Percentiles rank a stretch among this genome's conserved stretches.
These are phyloP conservation scores for Eupsittula cactorum DNA, from an alignment of 2,113 vertebrate genomes.

Conservation along the genomic window DNA sequence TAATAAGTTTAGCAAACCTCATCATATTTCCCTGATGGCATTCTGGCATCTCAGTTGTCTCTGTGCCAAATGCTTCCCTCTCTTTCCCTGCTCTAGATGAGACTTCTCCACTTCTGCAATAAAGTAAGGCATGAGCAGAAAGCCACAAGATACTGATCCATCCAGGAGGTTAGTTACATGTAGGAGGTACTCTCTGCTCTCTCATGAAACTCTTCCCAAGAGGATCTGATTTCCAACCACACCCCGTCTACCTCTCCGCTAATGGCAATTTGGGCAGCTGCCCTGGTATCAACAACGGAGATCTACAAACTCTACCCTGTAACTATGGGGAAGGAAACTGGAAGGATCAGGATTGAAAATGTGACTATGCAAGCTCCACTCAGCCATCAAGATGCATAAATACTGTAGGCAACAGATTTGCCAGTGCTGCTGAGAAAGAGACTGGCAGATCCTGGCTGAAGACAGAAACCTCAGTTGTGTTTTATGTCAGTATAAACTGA, in stretches of 20 bases:
- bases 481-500: background rate
- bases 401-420: background rate
- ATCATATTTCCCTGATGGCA: slow-evolving; percentile 20
- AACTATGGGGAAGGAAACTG: slow-evolving; percentile 69
- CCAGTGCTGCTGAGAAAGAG: background rate
- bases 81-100: slow-evolving; percentile 11
- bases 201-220: slow-evolving; percentile 72
- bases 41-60: slow-evolving; percentile 11
- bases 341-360: slow-evolving; percentile 62
- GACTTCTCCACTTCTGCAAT: slow-evolving; percentile 43
- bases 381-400: background rate
- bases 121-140: slow-evolving; percentile 68
- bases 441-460: background rate
- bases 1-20: background rate
- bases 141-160: slow-evolving; percentile 68
- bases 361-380: slow-evolving; percentile 16
- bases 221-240: slow-evolving; percentile 72
- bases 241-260: slow-evolving; percentile 64
- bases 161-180: slow-evolving; percentile 68
- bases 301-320: slow-evolving; percentile 70
- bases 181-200: slow-evolving; percentile 63
- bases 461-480: background rate
- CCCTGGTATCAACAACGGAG: slow-evolving; percentile 66
- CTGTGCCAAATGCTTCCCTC: background rate
- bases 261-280: slow-evolving; percentile 72